phyloP scores from a whole-genome alignment of 2,113 vertebrate genomes.

The Protomyctophum bolini region DNA sequence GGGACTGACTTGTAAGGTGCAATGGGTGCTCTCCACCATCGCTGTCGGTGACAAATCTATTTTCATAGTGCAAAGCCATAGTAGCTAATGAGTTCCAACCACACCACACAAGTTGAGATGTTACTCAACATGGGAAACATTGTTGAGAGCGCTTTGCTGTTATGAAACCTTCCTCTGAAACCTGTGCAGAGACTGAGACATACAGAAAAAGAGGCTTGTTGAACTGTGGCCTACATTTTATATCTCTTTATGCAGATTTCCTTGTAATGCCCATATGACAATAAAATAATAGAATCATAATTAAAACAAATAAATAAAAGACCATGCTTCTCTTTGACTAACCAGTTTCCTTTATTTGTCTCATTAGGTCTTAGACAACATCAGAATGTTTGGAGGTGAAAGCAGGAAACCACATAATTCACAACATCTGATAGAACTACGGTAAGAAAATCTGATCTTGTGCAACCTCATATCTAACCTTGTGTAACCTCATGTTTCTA shows the following conservation, averaged over 20 bases:
- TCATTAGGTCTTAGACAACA: too few relatives aligned
- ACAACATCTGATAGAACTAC: neutral
- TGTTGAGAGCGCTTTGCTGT: neutral
- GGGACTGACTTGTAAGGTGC: constrained; percentile 33
- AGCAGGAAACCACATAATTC: constrained; percentile 6
- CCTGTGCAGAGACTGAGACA: neutral
- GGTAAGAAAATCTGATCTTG: neutral
- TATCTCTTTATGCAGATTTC: too few relatives aligned
- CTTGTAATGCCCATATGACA: too few relatives aligned
- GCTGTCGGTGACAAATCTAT: constrained; percentile 26
- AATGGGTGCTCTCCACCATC: constrained; percentile 57
- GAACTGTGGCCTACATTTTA: too few relatives aligned
- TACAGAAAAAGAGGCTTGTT: too few relatives aligned
- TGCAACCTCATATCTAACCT: neutral
- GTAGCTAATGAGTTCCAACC: constrained; percentile 62
- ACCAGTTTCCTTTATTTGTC: too few relatives aligned
- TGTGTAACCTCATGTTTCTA: constrained; percentile 24
- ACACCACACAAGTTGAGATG: constrained; percentile 33
- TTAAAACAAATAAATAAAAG: too few relatives aligned
- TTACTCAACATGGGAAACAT: constrained; percentile 54
- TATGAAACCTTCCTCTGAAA: constrained; percentile 29
- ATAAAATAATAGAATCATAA: too few relatives aligned
- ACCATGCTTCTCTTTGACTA: too few relatives aligned
- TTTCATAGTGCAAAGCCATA: constrained; percentile 38
- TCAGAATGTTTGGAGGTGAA: neutral